A percentile compares a stretch with the other conserved stretches of the same genome.
These are phyloP conservation scores for Parnassius apollo DNA, from an alignment of 2,888 invertebrate genomes.

Conservation along the genomic window DNA sequence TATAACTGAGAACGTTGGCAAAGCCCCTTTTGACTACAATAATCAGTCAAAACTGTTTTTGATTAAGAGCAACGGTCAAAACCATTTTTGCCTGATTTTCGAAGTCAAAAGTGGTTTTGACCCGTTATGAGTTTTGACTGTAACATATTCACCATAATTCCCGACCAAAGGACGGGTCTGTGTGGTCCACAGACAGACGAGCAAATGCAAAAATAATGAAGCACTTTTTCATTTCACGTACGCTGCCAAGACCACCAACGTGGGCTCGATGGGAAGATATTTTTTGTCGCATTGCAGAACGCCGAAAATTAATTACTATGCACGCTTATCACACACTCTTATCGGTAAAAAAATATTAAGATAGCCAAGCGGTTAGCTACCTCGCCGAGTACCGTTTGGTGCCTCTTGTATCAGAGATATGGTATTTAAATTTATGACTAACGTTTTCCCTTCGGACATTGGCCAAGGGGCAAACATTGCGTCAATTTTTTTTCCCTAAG, in stretches of 20 bases:
- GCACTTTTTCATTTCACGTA: constrained; percentile 2
- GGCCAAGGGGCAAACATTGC: too few species aligned
- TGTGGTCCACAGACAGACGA: neutral
- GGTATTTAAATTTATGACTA: neutral
- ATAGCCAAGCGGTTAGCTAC: constrained; percentile 32
- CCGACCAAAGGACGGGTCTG: neutral
- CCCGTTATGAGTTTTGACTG: too few species aligned
- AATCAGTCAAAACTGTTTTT: too few species aligned
- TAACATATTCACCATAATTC: too few species aligned
- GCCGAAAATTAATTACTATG: constrained; percentile 43
- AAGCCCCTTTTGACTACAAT: too few species aligned
- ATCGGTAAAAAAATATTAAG: constrained; percentile 34
- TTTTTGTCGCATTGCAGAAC: constrained; percentile 34
- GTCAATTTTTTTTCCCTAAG: too few species aligned
- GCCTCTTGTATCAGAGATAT: neutral
- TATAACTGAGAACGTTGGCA: too few species aligned
- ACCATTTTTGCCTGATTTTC: too few species aligned
- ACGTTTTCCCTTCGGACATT: too few species aligned
- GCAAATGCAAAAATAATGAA: neutral
- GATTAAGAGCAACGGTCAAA: too few species aligned
- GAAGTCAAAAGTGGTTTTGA: too few species aligned
- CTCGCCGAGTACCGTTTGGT: constrained; percentile 5
- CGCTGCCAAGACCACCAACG: constrained; percentile 28
- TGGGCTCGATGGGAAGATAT: constrained; percentile 29
- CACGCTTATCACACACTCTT: constrained; percentile 29